phyloP scores from a whole-genome alignment of 1,140 invertebrate species.

The Mya arenaria region DNA sequence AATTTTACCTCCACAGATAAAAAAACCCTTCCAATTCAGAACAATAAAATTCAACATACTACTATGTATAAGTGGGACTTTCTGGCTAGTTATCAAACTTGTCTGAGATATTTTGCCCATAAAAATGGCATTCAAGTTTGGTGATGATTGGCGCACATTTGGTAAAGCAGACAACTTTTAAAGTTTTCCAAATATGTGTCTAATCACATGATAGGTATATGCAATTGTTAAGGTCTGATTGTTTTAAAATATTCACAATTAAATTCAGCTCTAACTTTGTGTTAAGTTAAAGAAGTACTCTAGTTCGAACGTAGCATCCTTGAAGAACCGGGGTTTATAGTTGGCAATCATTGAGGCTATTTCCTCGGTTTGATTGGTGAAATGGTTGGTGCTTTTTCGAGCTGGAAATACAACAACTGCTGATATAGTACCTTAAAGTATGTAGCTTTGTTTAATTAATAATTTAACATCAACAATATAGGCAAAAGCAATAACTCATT shows the following conservation, averaged over 20 bases:
- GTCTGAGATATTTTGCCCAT: too few relatives aligned
- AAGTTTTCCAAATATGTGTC: background rate
- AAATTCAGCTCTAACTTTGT: background rate
- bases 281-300: slow-evolving; percentile 62
- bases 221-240: background rate
- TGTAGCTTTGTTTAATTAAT: too few relatives aligned
- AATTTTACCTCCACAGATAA: too few relatives aligned
- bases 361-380: slow-evolving; percentile 53
- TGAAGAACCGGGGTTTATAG: slow-evolving; percentile 58
- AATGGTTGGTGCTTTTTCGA: slow-evolving; percentile 65
- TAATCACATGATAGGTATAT: background rate
- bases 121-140: too few relatives aligned
- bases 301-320: slow-evolving; percentile 56
- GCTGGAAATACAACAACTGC: slow-evolving; percentile 55
- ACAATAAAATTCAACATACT: too few relatives aligned
- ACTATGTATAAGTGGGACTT: too few relatives aligned
- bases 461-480: too few relatives aligned
- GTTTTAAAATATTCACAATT: background rate
- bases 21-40: too few relatives aligned
- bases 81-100: too few relatives aligned
- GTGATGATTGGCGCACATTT: too few relatives aligned
- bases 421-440: background rate
- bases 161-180: background rate
- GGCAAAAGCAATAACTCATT: too few relatives aligned
- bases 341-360: slow-evolving; percentile 65